phyloP scores from a whole-genome alignment of 2,797 vertebrate species.

The Spinibarbus caldwelli region DNA sequence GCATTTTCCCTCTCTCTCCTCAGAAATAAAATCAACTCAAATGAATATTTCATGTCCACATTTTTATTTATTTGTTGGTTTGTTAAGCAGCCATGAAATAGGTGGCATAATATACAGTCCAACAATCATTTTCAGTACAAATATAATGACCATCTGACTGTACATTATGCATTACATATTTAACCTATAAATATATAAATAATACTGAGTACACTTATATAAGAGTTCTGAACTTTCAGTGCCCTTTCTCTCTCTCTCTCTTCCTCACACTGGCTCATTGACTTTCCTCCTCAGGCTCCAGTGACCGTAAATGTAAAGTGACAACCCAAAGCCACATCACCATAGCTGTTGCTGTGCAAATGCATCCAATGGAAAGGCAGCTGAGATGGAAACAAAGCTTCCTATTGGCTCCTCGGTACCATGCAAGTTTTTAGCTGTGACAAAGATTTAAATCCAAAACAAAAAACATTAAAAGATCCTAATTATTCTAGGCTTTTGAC shows the following conservation, averaged over 20 bases:
- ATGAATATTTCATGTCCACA: not conserved
- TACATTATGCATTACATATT: not conserved
- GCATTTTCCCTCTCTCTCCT: not conserved
- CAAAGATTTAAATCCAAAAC: too few species aligned
- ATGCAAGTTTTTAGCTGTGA: not conserved
- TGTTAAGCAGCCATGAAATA: not conserved
- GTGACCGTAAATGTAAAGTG: conserved; percentile 50
- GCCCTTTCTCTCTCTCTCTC: conserved; percentile 1
- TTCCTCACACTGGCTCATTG: not conserved
- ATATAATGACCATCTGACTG: not conserved
- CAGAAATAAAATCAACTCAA: not conserved
- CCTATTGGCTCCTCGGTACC: not conserved
- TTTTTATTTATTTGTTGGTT: not conserved
- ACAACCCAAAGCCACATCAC: conserved; percentile 61
- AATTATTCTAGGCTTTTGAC: not conserved
- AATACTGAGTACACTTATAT: conserved; percentile 30
- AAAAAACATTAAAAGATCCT: not conserved
- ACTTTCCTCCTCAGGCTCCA: conserved; percentile 29
- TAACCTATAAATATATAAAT: not conserved
- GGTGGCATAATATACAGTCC: too few species aligned
- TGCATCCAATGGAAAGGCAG: conserved; percentile 32
- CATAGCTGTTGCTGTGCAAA: conserved; percentile 68
- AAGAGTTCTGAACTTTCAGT: conserved; percentile 33
- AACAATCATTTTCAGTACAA: not conserved
- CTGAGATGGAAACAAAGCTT: not conserved